Evolutionary conservation across 2,888 invertebrate species (phyloP), one percentile per base, ranked within the genome.

Genomic region (Drosophila aldrichi): DNA sequence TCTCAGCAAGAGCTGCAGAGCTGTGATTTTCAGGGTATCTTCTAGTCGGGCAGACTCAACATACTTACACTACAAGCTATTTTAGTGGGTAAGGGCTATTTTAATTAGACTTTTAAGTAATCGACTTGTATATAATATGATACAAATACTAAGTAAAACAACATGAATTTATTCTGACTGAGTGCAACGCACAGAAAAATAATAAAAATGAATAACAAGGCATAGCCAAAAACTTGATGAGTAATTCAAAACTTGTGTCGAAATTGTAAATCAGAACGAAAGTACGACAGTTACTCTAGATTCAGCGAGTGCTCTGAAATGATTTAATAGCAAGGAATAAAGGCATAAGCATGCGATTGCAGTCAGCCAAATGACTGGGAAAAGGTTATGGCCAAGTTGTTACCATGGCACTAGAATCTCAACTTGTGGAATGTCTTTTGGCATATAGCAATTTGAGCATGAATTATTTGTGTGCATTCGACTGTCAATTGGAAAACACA

Each of bases 281-380:
- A 49, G 32, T 18, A 32, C 18, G 32, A 32, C 20, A 14, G 8
- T 20, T 14, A 20, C 18, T 20, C 4, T 0, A 8, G 32, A 18
- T 6, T 32, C 8, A 32, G 32, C 18, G 32, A 18, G 18, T 14
- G 12, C 49, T 32, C 32, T 14, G 18, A 18, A 34, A 34, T 34
- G 32, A 49, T 49, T 49, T 49, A 20, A 49, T 32, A 38, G 44
- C 54, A 10, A 29, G 29, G 10, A 29, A 48, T 49, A 49, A 18
- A 18, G 18, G 52, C 49, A 62, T 54, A 82, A 63, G 63, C 64
- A 52, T 68, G 71, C 63, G 71, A 71, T 72, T 74, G 82, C 82
- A 87, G 79, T 84, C 79, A 84, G 70, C 77, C 70, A 77, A 77
- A 55, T 83, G 85, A 68, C 86, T 78, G 56, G 54, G 58, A 68